A percentile compares a stretch with the other conserved stretches of the same genome.
Conservation (phyloP, 2,888 invertebrate genomes). For the Hydrotaea diabolus region DNA sequence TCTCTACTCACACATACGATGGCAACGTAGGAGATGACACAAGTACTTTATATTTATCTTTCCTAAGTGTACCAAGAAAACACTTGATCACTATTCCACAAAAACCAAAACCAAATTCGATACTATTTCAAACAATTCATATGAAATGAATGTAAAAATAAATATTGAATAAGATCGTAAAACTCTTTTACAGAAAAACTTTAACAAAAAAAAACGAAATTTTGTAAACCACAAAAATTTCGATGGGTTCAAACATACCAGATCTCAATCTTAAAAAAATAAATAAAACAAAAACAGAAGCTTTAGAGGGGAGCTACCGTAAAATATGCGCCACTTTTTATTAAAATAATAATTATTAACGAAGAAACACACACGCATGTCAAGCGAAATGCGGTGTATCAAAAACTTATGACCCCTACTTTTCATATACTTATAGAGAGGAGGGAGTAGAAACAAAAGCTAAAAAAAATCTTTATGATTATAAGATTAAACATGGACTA, state of each 20-base stretch:
- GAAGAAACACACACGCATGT: constrained; percentile 61
- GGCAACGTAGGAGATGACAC: constrained; percentile 39
- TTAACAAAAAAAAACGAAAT: constrained; percentile 2
- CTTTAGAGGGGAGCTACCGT: constrained; percentile 12
- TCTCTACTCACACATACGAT: no score
- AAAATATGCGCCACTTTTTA: background rate
- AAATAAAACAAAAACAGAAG: constrained; percentile 8
- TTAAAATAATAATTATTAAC: constrained; percentile 39
- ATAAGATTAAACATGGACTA: no score
- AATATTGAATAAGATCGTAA: constrained; percentile 1
- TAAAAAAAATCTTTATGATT: no score
- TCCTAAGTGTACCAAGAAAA: constrained; percentile 46
- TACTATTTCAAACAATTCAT: constrained; percentile 20
- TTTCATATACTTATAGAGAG: no score
- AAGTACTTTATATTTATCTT: constrained; percentile 46
- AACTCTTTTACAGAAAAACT: background rate
- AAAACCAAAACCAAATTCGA: background rate
- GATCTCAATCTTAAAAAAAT: background rate
- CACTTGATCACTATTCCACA: constrained; percentile 36
- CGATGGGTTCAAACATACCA: no score
- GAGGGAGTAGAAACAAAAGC: no score
- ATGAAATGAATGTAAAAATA: constrained; percentile 20
- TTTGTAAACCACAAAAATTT: background rate
- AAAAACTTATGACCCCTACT: no score
- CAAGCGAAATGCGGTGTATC: no score